Conservation (phyloP, 2,888 invertebrate species). For the Leucophora obtusa region DNA sequence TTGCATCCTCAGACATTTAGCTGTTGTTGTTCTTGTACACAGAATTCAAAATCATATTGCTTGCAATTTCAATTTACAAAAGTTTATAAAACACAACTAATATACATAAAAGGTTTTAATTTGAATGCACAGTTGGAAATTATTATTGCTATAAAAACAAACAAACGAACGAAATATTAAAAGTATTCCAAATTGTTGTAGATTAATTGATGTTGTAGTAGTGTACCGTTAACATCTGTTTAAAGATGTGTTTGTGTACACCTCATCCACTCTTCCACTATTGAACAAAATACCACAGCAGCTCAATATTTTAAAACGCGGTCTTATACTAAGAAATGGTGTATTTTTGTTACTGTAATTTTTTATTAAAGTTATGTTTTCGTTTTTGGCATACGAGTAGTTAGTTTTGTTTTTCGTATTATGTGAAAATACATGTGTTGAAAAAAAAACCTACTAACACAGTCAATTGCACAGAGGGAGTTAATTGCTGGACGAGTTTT, state of each 20-base stretch:
- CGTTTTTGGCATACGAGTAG: neutral
- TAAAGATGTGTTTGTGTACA: neutral
- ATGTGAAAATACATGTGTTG: neutral
- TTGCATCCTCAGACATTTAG: constrained; percentile 57
- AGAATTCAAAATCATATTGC: constrained; percentile 19
- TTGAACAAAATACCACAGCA: too few species aligned
- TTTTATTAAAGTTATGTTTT: neutral
- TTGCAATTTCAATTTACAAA: constrained; percentile 18
- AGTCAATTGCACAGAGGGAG: neutral
- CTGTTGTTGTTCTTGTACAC: constrained; percentile 21
- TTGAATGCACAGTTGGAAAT: constrained; percentile 2
- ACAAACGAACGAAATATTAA: neutral
- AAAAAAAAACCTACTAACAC: neutral
- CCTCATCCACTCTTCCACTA: too few species aligned
- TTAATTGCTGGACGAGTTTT: too few species aligned
- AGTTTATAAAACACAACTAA: constrained; percentile 15
- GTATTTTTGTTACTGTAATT: neutral
- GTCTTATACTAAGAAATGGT: too few species aligned
- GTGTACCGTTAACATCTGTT: neutral
- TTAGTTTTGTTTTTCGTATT: neutral
- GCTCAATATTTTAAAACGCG: too few species aligned
- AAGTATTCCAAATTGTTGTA: neutral
- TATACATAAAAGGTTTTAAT: constrained; percentile 12
- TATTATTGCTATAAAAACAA: constrained; percentile 1
- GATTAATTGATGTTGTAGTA: neutral